Evolutionary conservation across 2,888 invertebrate genomes (phyloP), one percentile per base, ranked within the genome.

Genomic region (Acanthosoma haemorrhoidale): DNA sequence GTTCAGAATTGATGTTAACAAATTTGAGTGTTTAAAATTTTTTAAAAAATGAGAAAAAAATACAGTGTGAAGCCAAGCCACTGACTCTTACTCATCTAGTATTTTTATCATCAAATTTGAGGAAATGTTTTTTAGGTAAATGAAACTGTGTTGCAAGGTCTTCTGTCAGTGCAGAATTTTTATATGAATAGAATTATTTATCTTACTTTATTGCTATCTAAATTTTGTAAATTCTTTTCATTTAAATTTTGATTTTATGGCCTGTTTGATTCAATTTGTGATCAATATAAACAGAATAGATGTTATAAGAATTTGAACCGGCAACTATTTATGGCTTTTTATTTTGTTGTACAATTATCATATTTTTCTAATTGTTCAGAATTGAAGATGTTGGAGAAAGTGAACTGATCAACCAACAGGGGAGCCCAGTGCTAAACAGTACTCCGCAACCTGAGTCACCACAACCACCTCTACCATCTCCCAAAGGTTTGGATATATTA

Each of bases 361-460:
- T n/a, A n/a, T n/a, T 16, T 8, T 16, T 41, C 16, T 41, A 16
- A 9, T 1, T 32, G 9, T 36, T 25, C 34, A 64, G 64, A 1
- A 25, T 41, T 21, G 64, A 64, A 25, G 64, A 64, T 41, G 64
- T 18, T 15, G 64, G 31, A 41, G 64, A 64, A 15, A 36, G 41
- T 25, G 64, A 64, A 15, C 41, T 64, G 29, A 15, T 64, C 6
- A 3, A 34, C 2, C 64, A 64, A 18, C 64, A 64, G 31, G 41
- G 41, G 9, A 64, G 64, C 41, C 64, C 64, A 11, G 41, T 64
- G 13, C 64, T 41, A n/a, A 39, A 41, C 18, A 64, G 41, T 31
- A 29, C 64, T 25, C 64, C 64, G 21, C 64, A 64, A 29, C 29
- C 64, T 39, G 64, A 64, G 36, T 64, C 64, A 3, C 39, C 64